Evolutionary conservation across 2,888 invertebrate genomes (phyloP), one percentile per base, ranked within the genome.

Genomic region (Mesopsocus fuscifrons): DNA sequence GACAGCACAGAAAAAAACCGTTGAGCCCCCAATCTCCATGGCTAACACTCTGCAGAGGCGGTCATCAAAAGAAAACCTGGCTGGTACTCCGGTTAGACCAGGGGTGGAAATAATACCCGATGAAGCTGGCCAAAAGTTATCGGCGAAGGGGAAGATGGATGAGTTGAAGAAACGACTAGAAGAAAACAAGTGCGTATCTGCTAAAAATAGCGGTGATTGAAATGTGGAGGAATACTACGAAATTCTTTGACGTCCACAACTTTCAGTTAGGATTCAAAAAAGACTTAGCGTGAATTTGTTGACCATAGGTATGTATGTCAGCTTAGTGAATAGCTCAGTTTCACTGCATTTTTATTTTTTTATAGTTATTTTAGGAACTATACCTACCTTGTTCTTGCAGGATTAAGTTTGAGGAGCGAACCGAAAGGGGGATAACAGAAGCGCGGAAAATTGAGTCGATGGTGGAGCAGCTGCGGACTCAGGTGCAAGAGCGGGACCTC

Each of bases 401-500:
- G 38, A 31, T 49, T 9, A 52, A 49, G 43, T 61, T 62, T 43
- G 60, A 62, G 32, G 57, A 57, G 38, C 54, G 60, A 34, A 62
- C 54, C 42, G 61, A 59, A 48, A 58, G 60, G 49, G 50, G 59
- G 41, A 58, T 54, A 9, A 61, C 62, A 45, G 60, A 53, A 23
- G 59, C 61, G 50, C 55, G 57, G 4, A 60, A 55, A 2, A 59
- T 60, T 2, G 61, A 60, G 46, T 61, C 59, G 47, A 61, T 62
- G 51, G 61, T 68, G 3, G 58, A 61, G 47, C 60, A 60, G 32
- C 56, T 68, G 18, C 59, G 60, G 21, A 57, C 60, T 42, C 65
- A 68, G 48, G 53, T 68, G 23, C 62, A 65, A 46, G 66, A 67
- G 44, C 56, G 56, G 42, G 58, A 59, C 47, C 47, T 53, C 2